Percentiles rank a stretch among this genome's conserved stretches.
These are phyloP conservation scores for Tetheella fluctuosa DNA, from an alignment of 2,888 invertebrate genomes.

Conservation along the genomic window DNA sequence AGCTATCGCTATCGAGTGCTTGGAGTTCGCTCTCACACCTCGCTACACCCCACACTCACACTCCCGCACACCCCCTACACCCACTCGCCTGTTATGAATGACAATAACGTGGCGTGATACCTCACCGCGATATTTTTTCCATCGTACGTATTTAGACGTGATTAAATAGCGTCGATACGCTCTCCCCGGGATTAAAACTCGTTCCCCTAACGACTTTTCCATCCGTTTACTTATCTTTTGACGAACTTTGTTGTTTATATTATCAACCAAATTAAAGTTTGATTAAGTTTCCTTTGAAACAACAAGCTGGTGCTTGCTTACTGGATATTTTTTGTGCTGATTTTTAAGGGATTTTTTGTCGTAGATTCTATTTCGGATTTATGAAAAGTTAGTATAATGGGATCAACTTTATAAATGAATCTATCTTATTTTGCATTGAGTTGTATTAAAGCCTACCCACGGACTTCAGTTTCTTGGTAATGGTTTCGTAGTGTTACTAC, in stretches of 20 bases:
- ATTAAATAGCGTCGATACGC: slow-evolving; percentile 75
- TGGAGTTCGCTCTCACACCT: slow-evolving; percentile 25
- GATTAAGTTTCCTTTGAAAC: slow-evolving; percentile 65
- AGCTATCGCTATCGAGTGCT: slow-evolving; percentile 66
- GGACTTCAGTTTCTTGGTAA: background rate
- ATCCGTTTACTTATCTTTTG: slow-evolving; percentile 70
- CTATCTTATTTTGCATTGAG: no score
- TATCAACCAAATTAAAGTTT: slow-evolving; percentile 78
- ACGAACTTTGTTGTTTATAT: slow-evolving; percentile 74
- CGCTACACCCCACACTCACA: slow-evolving; percentile 32
- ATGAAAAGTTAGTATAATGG: background rate
- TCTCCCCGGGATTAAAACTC: slow-evolving; percentile 70
- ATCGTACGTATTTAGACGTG: slow-evolving; percentile 75
- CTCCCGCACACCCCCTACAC: slow-evolving; percentile 33
- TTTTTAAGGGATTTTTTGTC: slow-evolving; percentile 8
- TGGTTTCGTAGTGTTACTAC: background rate
- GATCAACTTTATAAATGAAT: background rate
- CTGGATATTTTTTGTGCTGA: slow-evolving; percentile 7
- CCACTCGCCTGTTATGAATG: slow-evolving; percentile 74
- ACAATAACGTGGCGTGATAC: slow-evolving; percentile 78
- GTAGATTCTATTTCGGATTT: background rate
- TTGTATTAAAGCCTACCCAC: no score
- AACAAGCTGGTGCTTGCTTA: slow-evolving; percentile 38
- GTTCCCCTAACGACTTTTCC: slow-evolving; percentile 69
- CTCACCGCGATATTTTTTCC: slow-evolving; percentile 74